Evolutionary conservation across 2,113 vertebrate species (phyloP).

Genomic region (Prietella phreatophila): DNA sequence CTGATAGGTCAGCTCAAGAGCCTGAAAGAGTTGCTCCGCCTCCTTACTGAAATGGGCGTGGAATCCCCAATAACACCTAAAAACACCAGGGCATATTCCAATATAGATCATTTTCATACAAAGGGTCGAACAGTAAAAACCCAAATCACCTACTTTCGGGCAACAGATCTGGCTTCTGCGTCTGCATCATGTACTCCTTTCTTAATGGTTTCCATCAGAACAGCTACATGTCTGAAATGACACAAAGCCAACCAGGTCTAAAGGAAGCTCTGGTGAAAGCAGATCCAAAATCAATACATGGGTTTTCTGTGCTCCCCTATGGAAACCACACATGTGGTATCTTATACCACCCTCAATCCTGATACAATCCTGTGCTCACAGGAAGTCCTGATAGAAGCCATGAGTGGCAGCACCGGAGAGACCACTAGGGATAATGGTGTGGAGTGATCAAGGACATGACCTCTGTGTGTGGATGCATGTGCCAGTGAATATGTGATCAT

Average conservation of each 20-base stretch:
- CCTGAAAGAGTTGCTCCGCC: constrained; percentile 88
- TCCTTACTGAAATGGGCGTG: constrained; percentile 88
- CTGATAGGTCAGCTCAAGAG: constrained; percentile 89
- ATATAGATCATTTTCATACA: not conserved
- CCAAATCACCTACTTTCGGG: constrained; percentile 82
- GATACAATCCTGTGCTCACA: not conserved
- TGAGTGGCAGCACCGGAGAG: not conserved
- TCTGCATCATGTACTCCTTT: constrained; percentile 95
- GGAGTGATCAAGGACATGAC: constrained; percentile 24
- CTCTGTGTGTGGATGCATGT: constrained; percentile 9
- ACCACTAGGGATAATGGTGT: not conserved
- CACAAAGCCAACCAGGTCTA: not conserved
- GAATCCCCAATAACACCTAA: constrained; percentile 89
- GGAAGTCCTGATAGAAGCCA: constrained; percentile 3
- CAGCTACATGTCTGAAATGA: constrained; percentile 78
- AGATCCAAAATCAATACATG: constrained; percentile 24
- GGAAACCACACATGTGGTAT: not conserved
- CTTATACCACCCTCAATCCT: not conserved
- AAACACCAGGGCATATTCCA: constrained; percentile 10
- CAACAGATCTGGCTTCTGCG: constrained; percentile 89
- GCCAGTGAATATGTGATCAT: not conserved
- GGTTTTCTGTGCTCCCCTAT: not conserved
- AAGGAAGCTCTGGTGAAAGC: not conserved
- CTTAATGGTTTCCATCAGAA: constrained; percentile 91
- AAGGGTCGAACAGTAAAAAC: not conserved